Conservation (phyloP, 2,888 invertebrate species). For the Melieria picta region DNA sequence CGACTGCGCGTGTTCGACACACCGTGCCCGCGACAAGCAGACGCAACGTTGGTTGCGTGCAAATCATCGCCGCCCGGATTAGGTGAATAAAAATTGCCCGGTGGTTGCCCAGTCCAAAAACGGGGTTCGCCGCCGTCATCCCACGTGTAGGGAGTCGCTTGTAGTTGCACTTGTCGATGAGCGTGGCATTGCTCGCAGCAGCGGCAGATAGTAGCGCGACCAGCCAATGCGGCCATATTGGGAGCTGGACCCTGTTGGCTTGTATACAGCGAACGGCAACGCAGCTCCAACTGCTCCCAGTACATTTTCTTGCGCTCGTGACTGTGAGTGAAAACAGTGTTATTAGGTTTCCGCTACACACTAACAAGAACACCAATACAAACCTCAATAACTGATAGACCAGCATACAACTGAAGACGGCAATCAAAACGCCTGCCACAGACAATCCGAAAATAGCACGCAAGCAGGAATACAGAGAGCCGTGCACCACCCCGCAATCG, state of each 20-base stretch:
- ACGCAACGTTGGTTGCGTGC: constrained; percentile 29
- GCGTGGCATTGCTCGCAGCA: constrained; percentile 77
- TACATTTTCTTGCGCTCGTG: constrained; percentile 95
- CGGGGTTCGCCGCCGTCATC: constrained; percentile 67
- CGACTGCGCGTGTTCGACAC: constrained; percentile 48
- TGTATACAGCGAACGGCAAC: constrained; percentile 81
- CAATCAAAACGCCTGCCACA: constrained; percentile 88
- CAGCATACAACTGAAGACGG: constrained; percentile 92
- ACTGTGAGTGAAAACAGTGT: constrained; percentile 64
- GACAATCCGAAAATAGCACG: constrained; percentile 91
- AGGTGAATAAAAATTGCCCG: constrained; percentile 85
- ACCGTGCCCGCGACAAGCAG: constrained; percentile 59
- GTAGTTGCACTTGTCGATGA: constrained; percentile 69
- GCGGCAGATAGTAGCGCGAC: constrained; percentile 68
- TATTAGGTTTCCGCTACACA: neutral
- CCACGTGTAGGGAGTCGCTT: constrained; percentile 71
- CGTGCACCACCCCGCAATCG: constrained; percentile 91
- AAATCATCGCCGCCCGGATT: constrained; percentile 75
- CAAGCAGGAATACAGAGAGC: constrained; percentile 86
- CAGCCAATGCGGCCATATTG: constrained; percentile 59
- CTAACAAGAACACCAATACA: constrained; percentile 33
- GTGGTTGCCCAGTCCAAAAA: constrained; percentile 69
- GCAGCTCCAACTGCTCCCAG: constrained; percentile 89
- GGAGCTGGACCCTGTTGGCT: constrained; percentile 62
- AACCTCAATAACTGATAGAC: constrained; percentile 87